These are phyloP conservation scores for Acestrorhynchus altus DNA, from an alignment of 2,797 vertebrate species.

Conservation along the genomic window DNA sequence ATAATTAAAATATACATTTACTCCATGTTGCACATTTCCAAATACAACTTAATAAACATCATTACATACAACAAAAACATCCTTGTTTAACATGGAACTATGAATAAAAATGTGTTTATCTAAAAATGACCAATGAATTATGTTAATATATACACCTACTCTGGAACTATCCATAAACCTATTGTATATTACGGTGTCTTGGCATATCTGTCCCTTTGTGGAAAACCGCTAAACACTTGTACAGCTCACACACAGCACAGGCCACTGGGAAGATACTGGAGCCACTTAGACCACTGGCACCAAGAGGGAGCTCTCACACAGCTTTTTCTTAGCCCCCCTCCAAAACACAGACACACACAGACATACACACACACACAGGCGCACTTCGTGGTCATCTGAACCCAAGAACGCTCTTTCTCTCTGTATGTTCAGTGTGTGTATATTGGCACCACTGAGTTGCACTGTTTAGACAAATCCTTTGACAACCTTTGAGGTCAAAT, in stretches of 20 bases:
- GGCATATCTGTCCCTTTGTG: not conserved
- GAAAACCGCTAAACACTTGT: conserved; percentile 1
- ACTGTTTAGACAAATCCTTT: not conserved
- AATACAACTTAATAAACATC: too few species aligned
- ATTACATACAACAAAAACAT: too few species aligned
- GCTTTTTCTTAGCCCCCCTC: conserved; percentile 68
- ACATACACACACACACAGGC: conserved; percentile 9
- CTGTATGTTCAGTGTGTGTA: not conserved
- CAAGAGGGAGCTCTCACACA: conserved; percentile 84
- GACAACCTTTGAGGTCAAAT: not conserved
- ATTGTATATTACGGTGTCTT: not conserved
- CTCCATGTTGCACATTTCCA: too few species aligned
- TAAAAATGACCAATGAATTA: too few species aligned
- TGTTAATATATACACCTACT: too few species aligned
- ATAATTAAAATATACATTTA: too few species aligned
- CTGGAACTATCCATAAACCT: not conserved
- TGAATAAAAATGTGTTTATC: too few species aligned
- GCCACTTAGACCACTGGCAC: conserved; percentile 73
- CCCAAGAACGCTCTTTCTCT: not conserved
- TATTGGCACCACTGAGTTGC: not conserved
- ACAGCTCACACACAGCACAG: not conserved
- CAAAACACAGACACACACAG: conserved; percentile 32
- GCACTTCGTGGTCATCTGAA: conserved; percentile 30
- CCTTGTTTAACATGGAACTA: too few species aligned
- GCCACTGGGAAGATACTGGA: conserved; percentile 6